These are phyloP conservation scores for Saccostrea echinata DNA, from an alignment of 1,140 invertebrate species.

Conservation along the genomic window DNA sequence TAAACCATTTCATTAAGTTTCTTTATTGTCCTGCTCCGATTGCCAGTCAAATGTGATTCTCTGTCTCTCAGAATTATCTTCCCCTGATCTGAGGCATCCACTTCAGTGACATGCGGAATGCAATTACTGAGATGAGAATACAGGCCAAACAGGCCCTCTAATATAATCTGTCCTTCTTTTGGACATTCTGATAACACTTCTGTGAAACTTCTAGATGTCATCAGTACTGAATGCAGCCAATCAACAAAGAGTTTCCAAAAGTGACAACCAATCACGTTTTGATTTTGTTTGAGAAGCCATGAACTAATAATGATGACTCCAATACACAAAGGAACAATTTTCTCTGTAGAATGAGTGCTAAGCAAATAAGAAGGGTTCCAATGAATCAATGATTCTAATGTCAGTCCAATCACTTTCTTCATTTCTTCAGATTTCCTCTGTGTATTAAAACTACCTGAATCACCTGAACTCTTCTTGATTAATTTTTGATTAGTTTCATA, in stretches of 20 bases:
- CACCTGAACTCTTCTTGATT: background rate
- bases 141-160: background rate
- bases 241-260: background rate
- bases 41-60: background rate
- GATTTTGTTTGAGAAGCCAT: conserved; percentile 7
- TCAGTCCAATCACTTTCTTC: background rate
- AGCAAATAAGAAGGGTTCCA: conserved; percentile 44
- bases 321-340: background rate
- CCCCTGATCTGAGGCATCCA: background rate
- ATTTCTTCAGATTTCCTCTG: background rate
- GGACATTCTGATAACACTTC: conserved; percentile 17
- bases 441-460: background rate
- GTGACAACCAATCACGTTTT: background rate
- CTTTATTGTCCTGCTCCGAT: background rate
- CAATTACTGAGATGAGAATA: conserved; percentile 3
- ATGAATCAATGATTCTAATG: background rate
- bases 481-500: background rate
- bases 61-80: background rate
- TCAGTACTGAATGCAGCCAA: conserved; percentile 1
- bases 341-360: background rate
- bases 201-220: background rate
- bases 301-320: conserved; percentile 4
- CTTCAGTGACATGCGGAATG: background rate
- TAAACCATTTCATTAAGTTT: conserved; percentile 20
- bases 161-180: background rate